Evolutionary conservation across 2,113 vertebrate genomes (phyloP).

Genomic region (Odontesthes bonariensis): DNA sequence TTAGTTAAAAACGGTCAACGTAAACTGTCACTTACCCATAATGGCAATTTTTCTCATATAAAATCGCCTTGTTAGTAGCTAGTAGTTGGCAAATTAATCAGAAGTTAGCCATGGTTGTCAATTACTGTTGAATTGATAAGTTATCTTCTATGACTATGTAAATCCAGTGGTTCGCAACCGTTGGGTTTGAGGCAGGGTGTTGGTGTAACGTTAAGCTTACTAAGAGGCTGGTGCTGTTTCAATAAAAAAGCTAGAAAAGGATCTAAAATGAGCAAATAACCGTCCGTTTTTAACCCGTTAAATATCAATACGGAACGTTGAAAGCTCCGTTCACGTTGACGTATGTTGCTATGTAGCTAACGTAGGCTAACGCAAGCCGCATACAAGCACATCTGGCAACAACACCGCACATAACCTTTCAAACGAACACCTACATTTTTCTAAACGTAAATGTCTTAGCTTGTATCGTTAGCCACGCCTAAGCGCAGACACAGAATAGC

Average conservation of each 20-base stretch:
- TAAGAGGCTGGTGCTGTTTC: neutral
- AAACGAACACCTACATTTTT: neutral
- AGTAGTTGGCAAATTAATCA: neutral
- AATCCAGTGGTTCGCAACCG: neutral
- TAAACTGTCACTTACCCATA: slow-evolving; percentile 2
- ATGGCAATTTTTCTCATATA: neutral
- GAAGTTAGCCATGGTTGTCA: neutral
- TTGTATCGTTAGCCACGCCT: neutral
- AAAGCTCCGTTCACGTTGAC: neutral
- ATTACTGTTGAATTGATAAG: neutral
- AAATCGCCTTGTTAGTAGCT: neutral
- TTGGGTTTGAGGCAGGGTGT: neutral
- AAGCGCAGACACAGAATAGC: neutral
- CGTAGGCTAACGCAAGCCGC: slow-evolving; percentile 49
- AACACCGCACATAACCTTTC: neutral
- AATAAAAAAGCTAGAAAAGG: neutral
- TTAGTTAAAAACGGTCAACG: neutral
- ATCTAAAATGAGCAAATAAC: neutral
- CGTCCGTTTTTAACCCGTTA: neutral
- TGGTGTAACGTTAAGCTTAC: neutral
- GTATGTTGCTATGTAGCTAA: slow-evolving; percentile 37
- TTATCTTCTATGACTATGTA: neutral
- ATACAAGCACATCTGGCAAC: slow-evolving; percentile 41
- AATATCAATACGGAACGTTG: neutral
- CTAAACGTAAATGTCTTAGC: neutral